A percentile compares a stretch with the other conserved stretches of the same genome.
phyloP scores from a whole-genome alignment of 1,140 invertebrate genomes.

The Bombus balteatus region DNA sequence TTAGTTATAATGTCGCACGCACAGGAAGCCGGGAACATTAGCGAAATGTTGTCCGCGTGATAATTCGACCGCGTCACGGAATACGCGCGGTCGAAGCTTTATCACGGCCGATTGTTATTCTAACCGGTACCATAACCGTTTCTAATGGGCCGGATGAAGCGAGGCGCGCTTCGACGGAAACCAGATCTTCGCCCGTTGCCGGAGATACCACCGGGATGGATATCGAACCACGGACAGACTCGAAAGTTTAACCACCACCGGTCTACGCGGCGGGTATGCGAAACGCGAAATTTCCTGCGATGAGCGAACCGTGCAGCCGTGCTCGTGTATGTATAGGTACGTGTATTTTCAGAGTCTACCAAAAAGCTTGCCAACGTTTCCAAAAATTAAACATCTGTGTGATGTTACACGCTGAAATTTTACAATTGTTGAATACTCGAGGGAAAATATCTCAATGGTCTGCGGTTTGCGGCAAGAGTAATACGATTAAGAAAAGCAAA shows the following conservation, averaged over 20 bases:
- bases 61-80: conserved; percentile 56
- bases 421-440: background rate
- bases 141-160: conserved; percentile 50
- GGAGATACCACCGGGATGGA: conserved; percentile 29
- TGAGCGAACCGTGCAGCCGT: background rate
- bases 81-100: conserved; percentile 26
- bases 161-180: conserved; percentile 45
- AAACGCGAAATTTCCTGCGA: background rate
- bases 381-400: background rate
- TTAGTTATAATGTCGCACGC: conserved; percentile 55
- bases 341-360: background rate
- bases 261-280: background rate
- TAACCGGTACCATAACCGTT: conserved; percentile 22
- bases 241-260: conserved; percentile 10
- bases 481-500: background rate
- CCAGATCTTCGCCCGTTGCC: conserved; percentile 32
- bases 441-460: background rate
- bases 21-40: conserved; percentile 61
- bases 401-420: background rate
- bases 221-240: conserved; percentile 23
- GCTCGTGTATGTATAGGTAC: background rate
- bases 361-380: background rate
- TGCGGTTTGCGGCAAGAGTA: background rate
- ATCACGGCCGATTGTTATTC: conserved; percentile 55
- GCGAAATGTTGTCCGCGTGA: conserved; percentile 50